These are phyloP conservation scores for Panagrolaimus sp. DNA, from an alignment of 1,140 invertebrate species.

Conservation along the genomic window DNA sequence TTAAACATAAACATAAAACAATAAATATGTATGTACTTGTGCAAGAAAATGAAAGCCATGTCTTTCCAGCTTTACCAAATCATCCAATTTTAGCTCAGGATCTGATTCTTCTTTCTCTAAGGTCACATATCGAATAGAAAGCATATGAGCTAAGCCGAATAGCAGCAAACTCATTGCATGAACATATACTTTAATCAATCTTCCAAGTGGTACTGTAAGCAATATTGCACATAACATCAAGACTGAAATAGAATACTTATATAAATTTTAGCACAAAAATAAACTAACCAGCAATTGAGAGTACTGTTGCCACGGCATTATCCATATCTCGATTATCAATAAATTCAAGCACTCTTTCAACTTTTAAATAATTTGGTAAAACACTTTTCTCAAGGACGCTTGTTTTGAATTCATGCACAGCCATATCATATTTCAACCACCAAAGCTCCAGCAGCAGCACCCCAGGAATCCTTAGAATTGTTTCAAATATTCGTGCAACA, in stretches of 20 bases:
- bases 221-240: background rate
- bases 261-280: too few relatives aligned
- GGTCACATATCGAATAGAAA: constrained; percentile 8
- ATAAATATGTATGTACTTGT: constrained; percentile 50
- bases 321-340: constrained; percentile 13
- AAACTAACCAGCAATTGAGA: background rate
- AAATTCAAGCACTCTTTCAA: constrained; percentile 5
- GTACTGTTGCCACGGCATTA: background rate
- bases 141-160: background rate
- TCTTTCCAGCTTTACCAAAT: constrained; percentile 53
- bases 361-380: background rate
- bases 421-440: constrained; percentile 3
- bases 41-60: constrained; percentile 57
- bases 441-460: background rate
- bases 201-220: background rate
- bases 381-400: background rate
- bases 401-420: background rate
- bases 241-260: too few relatives aligned
- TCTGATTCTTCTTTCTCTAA: constrained; percentile 58
- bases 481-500: background rate
- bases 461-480: background rate
- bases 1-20: too few relatives aligned
- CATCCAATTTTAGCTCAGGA: constrained; percentile 39
- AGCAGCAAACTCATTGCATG: background rate
- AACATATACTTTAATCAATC: background rate